Percentiles rank a stretch among this genome's conserved stretches.
Conservation (phyloP, 1,140 invertebrate genomes). For the Telenomus remus region DNA sequence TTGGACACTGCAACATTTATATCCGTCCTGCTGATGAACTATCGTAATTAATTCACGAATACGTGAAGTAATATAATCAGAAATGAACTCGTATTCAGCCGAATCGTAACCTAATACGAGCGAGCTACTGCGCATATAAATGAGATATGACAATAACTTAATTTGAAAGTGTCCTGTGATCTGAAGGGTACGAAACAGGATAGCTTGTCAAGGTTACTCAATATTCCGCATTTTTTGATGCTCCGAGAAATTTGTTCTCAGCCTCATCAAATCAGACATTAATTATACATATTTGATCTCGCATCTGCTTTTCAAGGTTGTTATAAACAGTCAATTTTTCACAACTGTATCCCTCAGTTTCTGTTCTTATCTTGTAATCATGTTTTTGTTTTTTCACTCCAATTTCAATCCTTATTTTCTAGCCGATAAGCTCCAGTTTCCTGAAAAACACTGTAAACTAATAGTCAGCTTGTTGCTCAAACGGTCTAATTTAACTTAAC, state of each 20-base stretch:
- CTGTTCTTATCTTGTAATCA: no score
- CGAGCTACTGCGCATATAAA: constrained; percentile 53
- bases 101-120: constrained; percentile 44
- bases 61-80: constrained; percentile 31
- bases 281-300: constrained; percentile 5
- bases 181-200: constrained; percentile 47
- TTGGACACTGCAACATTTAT: no score
- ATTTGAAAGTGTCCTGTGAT: constrained; percentile 49
- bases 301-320: not conserved
- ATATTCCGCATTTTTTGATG: constrained; percentile 31
- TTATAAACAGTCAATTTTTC: not conserved
- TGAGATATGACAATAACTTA: constrained; percentile 55
- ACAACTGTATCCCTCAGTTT: no score
- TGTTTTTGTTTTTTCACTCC: no score
- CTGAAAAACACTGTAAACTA: no score
- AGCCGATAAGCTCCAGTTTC: no score
- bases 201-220: constrained; percentile 10
- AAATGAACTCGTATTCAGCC: constrained; percentile 38
- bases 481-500: no score
- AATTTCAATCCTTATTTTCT: no score
- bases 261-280: not conserved
- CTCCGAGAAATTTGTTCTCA: constrained; percentile 12
- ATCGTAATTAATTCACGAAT: constrained; percentile 38
- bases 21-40: constrained; percentile 10
- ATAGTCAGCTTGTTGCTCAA: no score